A percentile compares a stretch with the other conserved stretches of the same genome.
Evolutionary conservation across 2,797 vertebrate genomes (phyloP).

Genomic region (Taenioides sp.): DNA sequence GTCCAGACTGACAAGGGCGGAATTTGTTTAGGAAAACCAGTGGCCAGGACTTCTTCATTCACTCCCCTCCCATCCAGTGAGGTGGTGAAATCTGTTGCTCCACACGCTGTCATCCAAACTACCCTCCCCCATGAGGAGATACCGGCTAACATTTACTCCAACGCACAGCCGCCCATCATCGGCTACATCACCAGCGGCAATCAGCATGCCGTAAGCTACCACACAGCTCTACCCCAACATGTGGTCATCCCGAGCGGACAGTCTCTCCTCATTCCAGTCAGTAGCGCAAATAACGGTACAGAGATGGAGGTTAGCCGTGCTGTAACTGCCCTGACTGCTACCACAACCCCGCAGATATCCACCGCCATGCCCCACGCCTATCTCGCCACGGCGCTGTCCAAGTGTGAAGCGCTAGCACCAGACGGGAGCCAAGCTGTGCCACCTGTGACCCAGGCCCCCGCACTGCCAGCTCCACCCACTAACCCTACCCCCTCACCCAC

Average conservation of each 20-base stretch:
- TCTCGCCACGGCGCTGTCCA: constrained; percentile 89
- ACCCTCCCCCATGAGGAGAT: constrained; percentile 87
- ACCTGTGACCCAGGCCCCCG: constrained; percentile 52
- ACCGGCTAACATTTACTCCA: constrained; percentile 88
- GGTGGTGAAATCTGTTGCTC: constrained; percentile 78
- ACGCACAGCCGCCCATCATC: constrained; percentile 89
- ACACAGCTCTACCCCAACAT: constrained; percentile 89
- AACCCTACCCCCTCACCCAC: constrained; percentile 67
- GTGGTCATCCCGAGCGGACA: constrained; percentile 93
- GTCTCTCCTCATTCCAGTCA: constrained; percentile 93
- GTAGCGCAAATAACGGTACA: constrained; percentile 70
- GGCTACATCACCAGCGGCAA: constrained; percentile 91
- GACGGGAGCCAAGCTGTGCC: constrained; percentile 65
- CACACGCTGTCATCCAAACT: constrained; percentile 92
- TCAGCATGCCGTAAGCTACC: constrained; percentile 91
- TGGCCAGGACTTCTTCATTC: constrained; percentile 84
- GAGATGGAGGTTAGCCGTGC: constrained; percentile 84
- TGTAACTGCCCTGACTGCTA: constrained; percentile 78
- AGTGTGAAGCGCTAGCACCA: constrained; percentile 85
- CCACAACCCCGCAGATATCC: constrained; percentile 77
- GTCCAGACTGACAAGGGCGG: constrained; percentile 86
- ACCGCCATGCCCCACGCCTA: constrained; percentile 94
- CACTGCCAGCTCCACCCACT: constrained; percentile 54
- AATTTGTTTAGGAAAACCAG: constrained; percentile 87
- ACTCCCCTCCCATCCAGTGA: constrained; percentile 82